Evolutionary conservation across 2,797 vertebrate genomes (phyloP), one percentile per base, ranked within the genome.

Genomic region (Hafferia zeledoni): DNA sequence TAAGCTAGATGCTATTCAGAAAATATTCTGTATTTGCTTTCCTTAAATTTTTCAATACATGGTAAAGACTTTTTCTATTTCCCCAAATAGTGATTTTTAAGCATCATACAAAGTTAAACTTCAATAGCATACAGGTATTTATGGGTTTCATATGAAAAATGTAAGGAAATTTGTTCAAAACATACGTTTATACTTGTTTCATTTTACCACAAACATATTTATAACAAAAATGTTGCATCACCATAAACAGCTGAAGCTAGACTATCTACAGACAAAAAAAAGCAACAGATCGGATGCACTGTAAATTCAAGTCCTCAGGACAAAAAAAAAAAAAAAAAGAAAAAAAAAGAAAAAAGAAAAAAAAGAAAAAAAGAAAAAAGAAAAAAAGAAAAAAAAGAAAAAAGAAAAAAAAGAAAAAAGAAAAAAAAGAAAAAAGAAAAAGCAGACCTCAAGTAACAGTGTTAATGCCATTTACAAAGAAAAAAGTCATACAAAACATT

Each of bases 221-320:
- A 98, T 98, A 98, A 98, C 98, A 93, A 98, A 98, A 98, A 98
- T 96, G 97, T 98, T 98, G 96, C 97, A 98, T 98, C 98, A 98
- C 98, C 98, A 99, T 98, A 98, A 99, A 99, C 98, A 98, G 97
- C 97, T 98, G 98, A 99, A 99, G 98, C 98, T 98, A 99, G 98
- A 99, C 99, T 99, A 99, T 99, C 99, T 99, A 99, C 98, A 99
- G 98, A 99, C 99, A 98, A 98, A 99, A 99, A 99, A 98, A 96
- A 98, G 98, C 98, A 99, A 99, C 98, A 98, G 97, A 99, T 98
- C 95, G 97, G 98, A 99, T 99, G 98, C 98, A 98, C 98, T 98
- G 98, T 98, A 99, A 99, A 98, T 98, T 99, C 98, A 98, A 98
- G 98, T 99, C 98, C 98, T 98, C 98, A 97, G 98, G 98, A 99